phyloP scores from a whole-genome alignment of 2,113 vertebrate genomes.

The Murina feae region DNA sequence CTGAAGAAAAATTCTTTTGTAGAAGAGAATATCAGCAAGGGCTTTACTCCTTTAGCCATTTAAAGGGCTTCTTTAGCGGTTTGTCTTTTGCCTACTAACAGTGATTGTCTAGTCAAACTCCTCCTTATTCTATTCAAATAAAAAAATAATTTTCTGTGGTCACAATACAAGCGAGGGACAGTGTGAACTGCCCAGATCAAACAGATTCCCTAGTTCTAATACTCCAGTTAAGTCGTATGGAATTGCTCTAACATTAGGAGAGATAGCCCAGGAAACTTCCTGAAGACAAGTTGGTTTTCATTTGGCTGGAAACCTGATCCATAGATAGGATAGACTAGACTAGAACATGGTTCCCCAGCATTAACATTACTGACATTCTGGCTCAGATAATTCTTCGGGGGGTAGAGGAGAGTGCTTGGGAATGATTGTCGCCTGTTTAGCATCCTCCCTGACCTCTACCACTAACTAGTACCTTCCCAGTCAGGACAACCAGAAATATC shows the following conservation, averaged over 20 bases:
- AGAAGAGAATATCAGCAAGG: background rate
- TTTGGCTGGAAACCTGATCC: background rate
- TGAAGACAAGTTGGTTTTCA: background rate
- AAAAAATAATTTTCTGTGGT: constrained; percentile 3
- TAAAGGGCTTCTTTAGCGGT: background rate
- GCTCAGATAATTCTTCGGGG: background rate
- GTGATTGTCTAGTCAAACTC: background rate
- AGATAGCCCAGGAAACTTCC: background rate
- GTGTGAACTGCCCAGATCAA: background rate
- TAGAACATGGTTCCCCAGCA: background rate
- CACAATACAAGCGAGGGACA: background rate
- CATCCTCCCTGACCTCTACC: background rate
- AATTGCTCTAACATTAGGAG: background rate
- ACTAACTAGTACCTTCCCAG: background rate
- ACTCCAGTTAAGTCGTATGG: background rate
- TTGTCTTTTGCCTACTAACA: background rate
- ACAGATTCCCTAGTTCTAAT: background rate
- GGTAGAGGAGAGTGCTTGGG: background rate
- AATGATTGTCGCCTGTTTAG: background rate
- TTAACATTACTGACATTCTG: background rate
- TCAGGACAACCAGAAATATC: background rate
- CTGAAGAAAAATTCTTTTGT: constrained; percentile 11
- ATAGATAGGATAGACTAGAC: background rate
- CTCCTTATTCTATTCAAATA: background rate
- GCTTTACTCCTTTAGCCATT: background rate